A percentile compares a stretch with the other conserved stretches of the same genome.
These are phyloP conservation scores for Cynodonichthys magdalenae DNA, from an alignment of 2,797 vertebrate species.

Conservation along the genomic window DNA sequence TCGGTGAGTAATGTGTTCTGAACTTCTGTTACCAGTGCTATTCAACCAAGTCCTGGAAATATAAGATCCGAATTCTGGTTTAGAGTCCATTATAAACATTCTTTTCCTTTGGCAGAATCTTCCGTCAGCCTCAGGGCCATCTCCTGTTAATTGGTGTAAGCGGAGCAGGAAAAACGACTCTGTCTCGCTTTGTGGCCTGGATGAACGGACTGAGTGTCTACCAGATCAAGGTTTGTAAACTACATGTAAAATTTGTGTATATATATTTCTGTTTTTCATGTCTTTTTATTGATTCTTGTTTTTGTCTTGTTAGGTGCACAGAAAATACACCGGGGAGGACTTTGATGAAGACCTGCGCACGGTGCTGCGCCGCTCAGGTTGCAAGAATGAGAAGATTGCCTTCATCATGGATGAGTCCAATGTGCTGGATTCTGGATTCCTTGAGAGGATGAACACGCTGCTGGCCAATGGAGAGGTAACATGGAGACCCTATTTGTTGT, in stretches of 20 bases:
- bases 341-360: constrained; percentile 97
- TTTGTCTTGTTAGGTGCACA: constrained; percentile 86
- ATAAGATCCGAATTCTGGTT: background rate
- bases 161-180: constrained; percentile 96
- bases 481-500: rapidly evolving
- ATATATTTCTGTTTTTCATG: background rate
- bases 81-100: background rate
- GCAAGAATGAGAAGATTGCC: constrained; percentile 98
- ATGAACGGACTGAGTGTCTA: constrained; percentile 99
- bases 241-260: background rate
- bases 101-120: constrained; percentile 85
- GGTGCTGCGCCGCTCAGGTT: constrained; percentile 94
- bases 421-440: constrained; percentile 95
- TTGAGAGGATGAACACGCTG: constrained; percentile 98
- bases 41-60: background rate
- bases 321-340: constrained; percentile 98
- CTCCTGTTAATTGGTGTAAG: constrained; percentile 97
- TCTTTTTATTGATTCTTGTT: background rate
- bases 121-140: constrained; percentile 98
- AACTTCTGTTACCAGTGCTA: background rate
- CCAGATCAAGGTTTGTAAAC: constrained; percentile 92
- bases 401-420: constrained; percentile 99
- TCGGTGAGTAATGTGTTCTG: constrained; percentile 75
- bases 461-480: constrained; percentile 97
- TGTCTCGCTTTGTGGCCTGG: constrained; percentile 98